Conservation (phyloP, 2,888 invertebrate species). For the Tenodera sinensis region DNA sequence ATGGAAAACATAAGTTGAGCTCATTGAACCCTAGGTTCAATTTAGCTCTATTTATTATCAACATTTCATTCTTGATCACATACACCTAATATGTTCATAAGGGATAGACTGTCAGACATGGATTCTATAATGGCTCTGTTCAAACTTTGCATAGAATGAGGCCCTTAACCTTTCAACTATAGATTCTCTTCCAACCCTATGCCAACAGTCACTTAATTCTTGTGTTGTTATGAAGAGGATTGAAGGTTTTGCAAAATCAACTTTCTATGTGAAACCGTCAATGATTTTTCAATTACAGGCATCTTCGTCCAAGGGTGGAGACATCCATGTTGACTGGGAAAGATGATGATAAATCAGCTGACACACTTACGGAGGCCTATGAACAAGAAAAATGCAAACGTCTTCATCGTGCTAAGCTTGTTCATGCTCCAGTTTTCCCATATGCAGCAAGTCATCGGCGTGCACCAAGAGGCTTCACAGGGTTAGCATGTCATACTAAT, state of each 20-base stretch:
- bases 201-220: too few species aligned
- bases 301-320: background rate
- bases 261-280: background rate
- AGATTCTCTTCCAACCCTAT: too few species aligned
- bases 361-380: constrained; percentile 44
- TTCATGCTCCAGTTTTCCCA: constrained; percentile 44
- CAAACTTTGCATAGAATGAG: too few species aligned
- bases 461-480: constrained; percentile 39
- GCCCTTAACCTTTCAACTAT: too few species aligned
- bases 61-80: too few species aligned
- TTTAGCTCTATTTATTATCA: too few species aligned
- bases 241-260: background rate
- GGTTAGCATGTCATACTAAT: constrained; percentile 51
- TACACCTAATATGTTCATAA: too few species aligned
- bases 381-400: constrained; percentile 24
- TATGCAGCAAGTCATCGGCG: constrained; percentile 36
- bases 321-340: constrained; percentile 48
- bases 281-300: background rate
- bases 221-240: too few species aligned
- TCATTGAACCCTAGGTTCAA: too few species aligned
- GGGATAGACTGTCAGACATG: too few species aligned
- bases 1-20: too few species aligned
- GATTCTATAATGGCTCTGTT: too few species aligned
- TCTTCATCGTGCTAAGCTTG: constrained; percentile 46
- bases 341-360: constrained; percentile 54